phyloP scores from a whole-genome alignment of 2,797 vertebrate species.

The Strix occidentalis region DNA sequence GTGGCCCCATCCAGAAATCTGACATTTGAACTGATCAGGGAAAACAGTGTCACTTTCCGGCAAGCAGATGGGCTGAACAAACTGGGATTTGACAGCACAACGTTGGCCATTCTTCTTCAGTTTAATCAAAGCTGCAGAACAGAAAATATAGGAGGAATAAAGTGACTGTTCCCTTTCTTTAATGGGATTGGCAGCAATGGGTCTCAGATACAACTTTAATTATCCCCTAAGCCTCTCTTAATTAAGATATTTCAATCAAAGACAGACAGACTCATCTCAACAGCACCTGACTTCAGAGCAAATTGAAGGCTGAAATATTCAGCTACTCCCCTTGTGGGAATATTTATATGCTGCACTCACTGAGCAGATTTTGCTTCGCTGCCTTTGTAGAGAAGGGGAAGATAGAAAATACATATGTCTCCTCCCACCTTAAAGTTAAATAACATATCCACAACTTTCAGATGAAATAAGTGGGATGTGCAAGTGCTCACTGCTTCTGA shows the following conservation, averaged over 20 bases:
- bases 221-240: slow-evolving; percentile 57
- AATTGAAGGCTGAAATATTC: slow-evolving; percentile 54
- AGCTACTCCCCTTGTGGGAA: slow-evolving; percentile 48
- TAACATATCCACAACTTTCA: slow-evolving; percentile 40
- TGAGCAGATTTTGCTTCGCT: slow-evolving; percentile 51
- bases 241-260: slow-evolving; percentile 52
- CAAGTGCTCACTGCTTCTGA: slow-evolving; percentile 11
- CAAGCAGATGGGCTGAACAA: slow-evolving; percentile 91
- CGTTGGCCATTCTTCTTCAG: slow-evolving; percentile 86
- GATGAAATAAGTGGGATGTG: slow-evolving; percentile 39
- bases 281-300: slow-evolving; percentile 45
- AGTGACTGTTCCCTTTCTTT: slow-evolving; percentile 36
- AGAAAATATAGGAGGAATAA: slow-evolving; percentile 8
- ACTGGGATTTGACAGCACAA: slow-evolving; percentile 85
- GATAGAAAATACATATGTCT: slow-evolving; percentile 30
- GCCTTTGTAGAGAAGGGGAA: slow-evolving; percentile 7
- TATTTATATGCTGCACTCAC: slow-evolving; percentile 47
- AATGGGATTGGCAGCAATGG: slow-evolving; percentile 41
- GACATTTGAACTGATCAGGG: slow-evolving; percentile 81
- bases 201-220: slow-evolving; percentile 54
- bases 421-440: slow-evolving; percentile 54
- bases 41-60: slow-evolving; percentile 80
- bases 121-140: slow-evolving; percentile 84
- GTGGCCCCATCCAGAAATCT: slow-evolving; percentile 93
- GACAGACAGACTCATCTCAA: slow-evolving; percentile 54